Conservation (phyloP, 2,888 invertebrate species). For the Neocrepidodera transversa region DNA sequence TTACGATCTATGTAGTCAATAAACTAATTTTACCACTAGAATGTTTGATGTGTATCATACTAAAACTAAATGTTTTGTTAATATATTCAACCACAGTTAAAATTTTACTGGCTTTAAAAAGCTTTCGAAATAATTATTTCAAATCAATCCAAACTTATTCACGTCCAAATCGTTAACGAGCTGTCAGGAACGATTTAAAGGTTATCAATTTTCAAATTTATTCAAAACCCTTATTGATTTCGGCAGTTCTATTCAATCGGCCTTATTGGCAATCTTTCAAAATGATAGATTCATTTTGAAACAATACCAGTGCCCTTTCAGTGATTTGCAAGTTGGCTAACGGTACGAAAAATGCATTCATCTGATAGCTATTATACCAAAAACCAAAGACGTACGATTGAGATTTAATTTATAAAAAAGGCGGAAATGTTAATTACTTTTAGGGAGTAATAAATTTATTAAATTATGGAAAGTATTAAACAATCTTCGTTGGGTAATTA, state of each 20-base stretch:
- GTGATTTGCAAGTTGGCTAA: conserved; percentile 27
- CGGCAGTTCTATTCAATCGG: conserved; percentile 23
- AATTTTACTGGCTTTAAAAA: too few species aligned
- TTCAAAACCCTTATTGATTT: conserved; percentile 28
- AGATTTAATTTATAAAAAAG: too few species aligned
- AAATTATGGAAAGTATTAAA: too few species aligned
- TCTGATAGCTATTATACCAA: conserved; percentile 11
- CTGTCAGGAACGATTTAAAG: conserved; percentile 24
- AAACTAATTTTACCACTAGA: too few species aligned
- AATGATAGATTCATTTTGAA: conserved; percentile 15
- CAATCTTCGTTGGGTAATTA: too few species aligned
- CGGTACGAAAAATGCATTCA: conserved; percentile 15
- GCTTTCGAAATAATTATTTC: too few species aligned
- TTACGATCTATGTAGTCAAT: too few species aligned
- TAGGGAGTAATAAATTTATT: too few species aligned
- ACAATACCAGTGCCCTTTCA: conserved; percentile 15
- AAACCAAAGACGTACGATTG: neutral
- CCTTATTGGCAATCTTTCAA: conserved; percentile 26
- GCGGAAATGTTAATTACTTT: too few species aligned
- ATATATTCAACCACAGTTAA: too few species aligned
- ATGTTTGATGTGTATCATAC: too few species aligned
- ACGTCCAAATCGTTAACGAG: conserved; percentile 14
- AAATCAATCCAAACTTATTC: conserved; percentile 10
- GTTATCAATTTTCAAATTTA: conserved; percentile 27
- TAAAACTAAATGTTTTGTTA: too few species aligned